A percentile compares a stretch with the other conserved stretches of the same genome.
phyloP scores from a whole-genome alignment of 2,113 vertebrate species.

The Geothlypis trichas region DNA sequence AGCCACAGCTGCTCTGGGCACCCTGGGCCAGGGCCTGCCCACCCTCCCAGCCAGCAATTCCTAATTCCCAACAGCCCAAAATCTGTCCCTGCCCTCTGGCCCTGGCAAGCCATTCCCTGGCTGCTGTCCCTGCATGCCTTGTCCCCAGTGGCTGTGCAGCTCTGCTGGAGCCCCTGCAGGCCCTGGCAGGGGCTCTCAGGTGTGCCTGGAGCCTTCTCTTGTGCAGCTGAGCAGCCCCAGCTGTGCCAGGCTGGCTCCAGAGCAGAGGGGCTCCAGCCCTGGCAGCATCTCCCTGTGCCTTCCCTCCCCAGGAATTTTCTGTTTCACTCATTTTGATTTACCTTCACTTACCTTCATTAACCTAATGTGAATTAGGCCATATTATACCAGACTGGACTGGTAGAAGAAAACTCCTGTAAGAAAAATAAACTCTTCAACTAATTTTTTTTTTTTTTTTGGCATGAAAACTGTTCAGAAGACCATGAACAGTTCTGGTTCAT shows the following conservation, averaged over 20 bases:
- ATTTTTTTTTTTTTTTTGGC: background rate
- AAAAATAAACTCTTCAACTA: background rate
- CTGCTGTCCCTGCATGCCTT: background rate
- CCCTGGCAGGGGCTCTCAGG: background rate
- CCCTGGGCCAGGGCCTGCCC: too few species aligned
- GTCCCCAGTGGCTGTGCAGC: background rate
- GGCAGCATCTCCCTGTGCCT: rapidly evolving
- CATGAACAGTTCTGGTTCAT: rapidly evolving
- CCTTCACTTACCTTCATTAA: background rate
- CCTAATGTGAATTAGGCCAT: background rate
- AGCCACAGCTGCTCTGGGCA: too few species aligned
- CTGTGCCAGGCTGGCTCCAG: background rate
- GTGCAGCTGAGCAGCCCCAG: background rate
- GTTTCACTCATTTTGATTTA: background rate
- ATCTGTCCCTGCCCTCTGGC: background rate
- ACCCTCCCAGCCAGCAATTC: too few species aligned
- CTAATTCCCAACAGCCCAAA: too few species aligned
- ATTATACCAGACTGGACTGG: background rate
- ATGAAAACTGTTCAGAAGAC: background rate
- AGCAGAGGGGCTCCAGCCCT: background rate
- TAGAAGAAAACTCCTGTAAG: background rate
- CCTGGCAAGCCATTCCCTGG: background rate
- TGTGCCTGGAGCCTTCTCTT: background rate
- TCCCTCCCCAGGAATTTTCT: background rate
- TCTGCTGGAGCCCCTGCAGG: background rate